Base-by-base conservation (phyloP, 2,797 vertebrate genomes). In the Acanthopagrus latus region DNA sequence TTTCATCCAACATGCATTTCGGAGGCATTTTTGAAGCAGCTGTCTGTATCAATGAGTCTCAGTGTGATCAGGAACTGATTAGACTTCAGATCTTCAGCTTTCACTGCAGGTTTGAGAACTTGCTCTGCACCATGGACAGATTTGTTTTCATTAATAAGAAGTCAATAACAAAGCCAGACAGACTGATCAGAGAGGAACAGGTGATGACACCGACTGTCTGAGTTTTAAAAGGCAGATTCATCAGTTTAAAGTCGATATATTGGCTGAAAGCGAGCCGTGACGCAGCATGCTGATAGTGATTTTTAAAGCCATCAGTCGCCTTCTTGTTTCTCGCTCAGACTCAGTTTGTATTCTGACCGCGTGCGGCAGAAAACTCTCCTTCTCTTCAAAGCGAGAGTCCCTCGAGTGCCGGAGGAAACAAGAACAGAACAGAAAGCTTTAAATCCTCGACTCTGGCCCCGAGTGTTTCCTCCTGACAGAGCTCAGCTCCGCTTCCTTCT, bases 261-360 rank as follows among this genome's bases (percentile, higher is more conserved):
- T 10, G 66, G 8, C 48, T 33, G 41, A 43, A 9, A 2, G 25
- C 0, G 55, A 56, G 62, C 29, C 5, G 21, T 67, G 56, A 50
- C 27, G 7, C 63, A 27, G 50, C 25, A 25, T 48, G 55, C 44
- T 43, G 44, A 72, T 27, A 64, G n/a, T 41, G 7, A n/a, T 25
- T 44, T 33, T 7, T 25, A 23, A 54, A 50, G 18, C 20, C 48
- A 9, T 9, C 72, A 72, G 74, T 41, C 52, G 51, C 2, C 44
- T 5, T 5, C 23, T 57, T 27, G 23, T 60, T 64, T 56, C 51
- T 58, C 62, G 20, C 57, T 63, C 63, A 16, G 23, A 3, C 56
- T 78, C 62, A 0, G 21, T 77, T 62, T 62, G 44, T 56, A 74
- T 71, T 76, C 81, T 44, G 78, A 7, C 12, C 0, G 70, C 8